Evolutionary conservation across 2,797 vertebrate species (phyloP).

Genomic region (Uromys caudimaculatus): DNA sequence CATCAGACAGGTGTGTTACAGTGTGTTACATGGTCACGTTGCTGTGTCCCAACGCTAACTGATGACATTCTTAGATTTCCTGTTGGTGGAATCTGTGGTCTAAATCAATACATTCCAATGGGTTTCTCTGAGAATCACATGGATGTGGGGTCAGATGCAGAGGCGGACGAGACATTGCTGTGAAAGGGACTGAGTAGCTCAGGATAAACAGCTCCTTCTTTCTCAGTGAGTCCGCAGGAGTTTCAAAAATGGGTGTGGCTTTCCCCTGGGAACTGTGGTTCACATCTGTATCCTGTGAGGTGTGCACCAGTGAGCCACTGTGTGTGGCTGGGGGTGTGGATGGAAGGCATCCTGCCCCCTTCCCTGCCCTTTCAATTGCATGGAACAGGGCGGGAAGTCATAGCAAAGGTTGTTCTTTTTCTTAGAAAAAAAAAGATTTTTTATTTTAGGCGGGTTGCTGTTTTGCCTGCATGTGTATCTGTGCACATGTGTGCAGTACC

Average conservation of each 20-base stretch:
- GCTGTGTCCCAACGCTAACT: neutral
- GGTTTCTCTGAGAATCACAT: neutral
- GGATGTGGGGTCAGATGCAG: neutral
- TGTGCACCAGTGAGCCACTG: neutral
- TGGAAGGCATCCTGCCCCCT: accelerated
- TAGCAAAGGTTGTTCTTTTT: neutral
- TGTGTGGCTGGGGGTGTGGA: accelerated
- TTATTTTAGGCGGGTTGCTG: neutral
- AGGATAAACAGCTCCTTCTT: neutral
- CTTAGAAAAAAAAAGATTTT: neutral
- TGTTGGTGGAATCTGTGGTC: neutral
- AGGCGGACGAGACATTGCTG: too few relatives aligned
- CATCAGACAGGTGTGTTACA: too few relatives aligned
- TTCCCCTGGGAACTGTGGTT: neutral
- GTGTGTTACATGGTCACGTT: too few relatives aligned
- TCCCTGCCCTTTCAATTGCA: neutral
- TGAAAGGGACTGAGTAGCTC: neutral
- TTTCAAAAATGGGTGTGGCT: neutral
- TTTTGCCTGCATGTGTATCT: neutral
- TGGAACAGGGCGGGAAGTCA: neutral
- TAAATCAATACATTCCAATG: neutral
- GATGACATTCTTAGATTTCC: neutral
- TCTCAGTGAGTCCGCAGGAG: neutral
- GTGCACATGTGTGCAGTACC: too few relatives aligned
- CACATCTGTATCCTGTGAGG: neutral